Conservation (phyloP, 1,140 invertebrate species). For the Fopius arisanus region DNA sequence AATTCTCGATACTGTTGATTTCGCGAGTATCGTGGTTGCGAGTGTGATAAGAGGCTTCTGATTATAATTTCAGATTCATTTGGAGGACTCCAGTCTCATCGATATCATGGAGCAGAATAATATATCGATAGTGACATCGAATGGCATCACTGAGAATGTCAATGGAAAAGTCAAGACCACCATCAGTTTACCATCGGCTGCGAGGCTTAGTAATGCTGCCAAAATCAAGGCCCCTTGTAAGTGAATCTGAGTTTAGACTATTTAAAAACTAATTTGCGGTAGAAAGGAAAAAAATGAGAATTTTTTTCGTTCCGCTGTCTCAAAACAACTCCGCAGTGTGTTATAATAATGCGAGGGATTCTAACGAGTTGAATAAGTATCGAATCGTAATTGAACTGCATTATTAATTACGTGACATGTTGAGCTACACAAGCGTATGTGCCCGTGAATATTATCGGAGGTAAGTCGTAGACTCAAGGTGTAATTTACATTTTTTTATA, state of each 20-base stretch:
- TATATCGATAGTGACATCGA: slow-evolving; percentile 47
- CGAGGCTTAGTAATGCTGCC: slow-evolving; percentile 37
- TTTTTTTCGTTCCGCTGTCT: no score
- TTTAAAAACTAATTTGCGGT: no score
- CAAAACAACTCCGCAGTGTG: no score
- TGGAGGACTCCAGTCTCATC: background rate
- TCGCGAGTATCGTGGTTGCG: background rate
- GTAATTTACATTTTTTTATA: background rate
- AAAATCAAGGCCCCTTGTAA: slow-evolving; percentile 45
- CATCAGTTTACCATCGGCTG: slow-evolving; percentile 40
- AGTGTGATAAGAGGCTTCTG: background rate
- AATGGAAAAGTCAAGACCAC: slow-evolving; percentile 41
- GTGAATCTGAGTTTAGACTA: slow-evolving; percentile 24
- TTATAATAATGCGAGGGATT: no score
- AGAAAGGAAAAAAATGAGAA: background rate
- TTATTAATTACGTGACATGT: no score
- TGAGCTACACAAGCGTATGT: no score
- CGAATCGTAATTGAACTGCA: no score
- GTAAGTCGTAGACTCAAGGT: background rate
- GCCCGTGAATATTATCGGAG: background rate
- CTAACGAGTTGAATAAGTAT: no score
- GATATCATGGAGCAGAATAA: slow-evolving; percentile 46
- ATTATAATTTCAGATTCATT: slow-evolving; percentile 11
- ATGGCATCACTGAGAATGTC: slow-evolving; percentile 38
- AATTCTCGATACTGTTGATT: background rate